phyloP scores from a whole-genome alignment of 1,140 invertebrate genomes.

The Limonius californicus region DNA sequence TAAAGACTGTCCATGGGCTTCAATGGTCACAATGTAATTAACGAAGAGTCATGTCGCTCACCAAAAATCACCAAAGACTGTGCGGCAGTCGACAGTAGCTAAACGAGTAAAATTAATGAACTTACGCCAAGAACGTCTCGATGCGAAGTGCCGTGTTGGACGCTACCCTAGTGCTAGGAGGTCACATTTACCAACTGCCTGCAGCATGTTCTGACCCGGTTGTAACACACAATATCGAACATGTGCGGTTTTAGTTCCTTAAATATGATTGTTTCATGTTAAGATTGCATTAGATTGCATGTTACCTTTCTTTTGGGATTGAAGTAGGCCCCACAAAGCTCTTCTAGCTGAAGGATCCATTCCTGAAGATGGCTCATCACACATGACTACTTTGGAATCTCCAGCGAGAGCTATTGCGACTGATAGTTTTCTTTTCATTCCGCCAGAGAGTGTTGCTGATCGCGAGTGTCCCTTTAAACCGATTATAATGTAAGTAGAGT shows the following conservation, averaged over 20 bases:
- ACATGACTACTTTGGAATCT: slow-evolving; percentile 62
- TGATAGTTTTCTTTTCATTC: slow-evolving; percentile 77
- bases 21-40: too few relatives aligned
- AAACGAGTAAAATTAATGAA: too few relatives aligned
- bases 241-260: not conserved
- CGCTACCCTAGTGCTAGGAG: too few relatives aligned
- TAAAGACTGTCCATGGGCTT: too few relatives aligned
- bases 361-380: slow-evolving; percentile 91
- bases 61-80: too few relatives aligned
- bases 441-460: slow-evolving; percentile 67
- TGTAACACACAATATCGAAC: not conserved
- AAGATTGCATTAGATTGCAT: not conserved
- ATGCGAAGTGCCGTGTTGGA: too few relatives aligned
- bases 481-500: not conserved
- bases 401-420: slow-evolving; percentile 75
- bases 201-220: too few relatives aligned
- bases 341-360: slow-evolving; percentile 89
- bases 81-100: too few relatives aligned
- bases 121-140: too few relatives aligned
- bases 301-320: slow-evolving; percentile 49
- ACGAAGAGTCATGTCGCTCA: too few relatives aligned
- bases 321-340: slow-evolving; percentile 80
- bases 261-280: not conserved
- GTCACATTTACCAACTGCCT: too few relatives aligned
- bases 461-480: slow-evolving; percentile 45